Base-by-base conservation (phyloP, 2,797 vertebrate species). In the Ctenopoma kingsleyae region DNA sequence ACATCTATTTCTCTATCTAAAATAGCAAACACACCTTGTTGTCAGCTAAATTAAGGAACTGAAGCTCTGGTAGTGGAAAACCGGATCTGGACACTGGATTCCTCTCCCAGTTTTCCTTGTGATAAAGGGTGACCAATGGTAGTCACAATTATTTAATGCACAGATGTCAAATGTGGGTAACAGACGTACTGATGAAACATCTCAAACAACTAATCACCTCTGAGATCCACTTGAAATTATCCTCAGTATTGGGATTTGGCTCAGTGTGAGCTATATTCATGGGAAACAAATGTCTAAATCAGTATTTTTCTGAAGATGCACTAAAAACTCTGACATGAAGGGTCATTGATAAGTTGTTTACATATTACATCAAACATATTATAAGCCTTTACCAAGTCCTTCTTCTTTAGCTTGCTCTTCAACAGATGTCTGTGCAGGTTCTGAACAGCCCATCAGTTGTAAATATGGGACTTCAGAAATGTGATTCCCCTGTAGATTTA, bases 401-500 rank as follows among this genome's bases (percentile, higher is more conserved):
- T 60, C 40, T 38, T 58, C 57, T 58, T 76, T 65, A 8, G 11
- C n/a, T 20, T 17, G 57, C 15, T 61, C 54, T 71, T 78, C 56
- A 53, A 4, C 17, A 43, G 63, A 60, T 22, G 47, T 70, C 32
- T 66, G 61, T 12, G n/a, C n/a, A 52, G 70, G 40, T 30, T 76
- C 53, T 17, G 60, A 65, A 25, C 20, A 19, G n/a, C 15, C 67
- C 59, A 65, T 76, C 44, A 89, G 82, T 40, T 88, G 90, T 70
- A 96, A 76, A 78, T 92, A 94, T 0, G 97, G 96, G 11, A 97
- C 90, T 73, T 94, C 91, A 50, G 86, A 92, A 77, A 98, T 95
- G 66, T 25, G 43, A 70, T 97, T 98, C 67, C 90, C 83, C 77
- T 96, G 92, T 58, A 98, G 90, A 82, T 96, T 96, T 86, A 97